Evolutionary conservation across 2,888 invertebrate species (phyloP).

Genomic region (Patella depressa): DNA sequence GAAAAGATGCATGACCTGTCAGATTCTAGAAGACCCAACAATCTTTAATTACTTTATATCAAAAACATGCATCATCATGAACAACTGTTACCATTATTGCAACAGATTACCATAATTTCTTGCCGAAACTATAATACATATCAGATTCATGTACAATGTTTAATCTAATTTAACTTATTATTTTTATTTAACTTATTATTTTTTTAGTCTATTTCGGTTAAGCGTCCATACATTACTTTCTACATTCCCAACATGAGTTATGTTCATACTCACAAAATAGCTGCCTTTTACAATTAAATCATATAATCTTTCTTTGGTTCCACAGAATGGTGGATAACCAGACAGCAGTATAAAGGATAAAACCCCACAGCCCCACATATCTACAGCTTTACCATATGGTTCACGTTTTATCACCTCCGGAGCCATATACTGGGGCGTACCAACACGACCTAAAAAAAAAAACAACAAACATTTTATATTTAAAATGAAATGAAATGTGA

Average conservation of each 20-base stretch:
- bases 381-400: conserved; percentile 87
- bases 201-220: no score
- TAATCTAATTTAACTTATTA: neutral
- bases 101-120: neutral
- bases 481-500: no score
- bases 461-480: no score
- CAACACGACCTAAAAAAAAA: conserved; percentile 82
- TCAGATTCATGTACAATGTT: neutral
- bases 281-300: conserved; percentile 80
- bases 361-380: conserved; percentile 98
- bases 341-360: conserved; percentile 93
- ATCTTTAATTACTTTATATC: no score
- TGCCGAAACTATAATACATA: neutral
- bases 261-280: conserved; percentile 64
- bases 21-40: no score
- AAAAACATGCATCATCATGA: no score
- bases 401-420: conserved; percentile 95
- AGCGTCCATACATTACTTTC: neutral
- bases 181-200: neutral
- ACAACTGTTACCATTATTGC: no score
- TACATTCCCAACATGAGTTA: neutral
- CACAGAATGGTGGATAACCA: conserved; percentile 94
- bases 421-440: conserved; percentile 97
- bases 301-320: conserved; percentile 92
- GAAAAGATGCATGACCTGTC: no score